These are phyloP conservation scores for Achatina immaculata DNA, from an alignment of 1,140 invertebrate species.

Conservation along the genomic window DNA sequence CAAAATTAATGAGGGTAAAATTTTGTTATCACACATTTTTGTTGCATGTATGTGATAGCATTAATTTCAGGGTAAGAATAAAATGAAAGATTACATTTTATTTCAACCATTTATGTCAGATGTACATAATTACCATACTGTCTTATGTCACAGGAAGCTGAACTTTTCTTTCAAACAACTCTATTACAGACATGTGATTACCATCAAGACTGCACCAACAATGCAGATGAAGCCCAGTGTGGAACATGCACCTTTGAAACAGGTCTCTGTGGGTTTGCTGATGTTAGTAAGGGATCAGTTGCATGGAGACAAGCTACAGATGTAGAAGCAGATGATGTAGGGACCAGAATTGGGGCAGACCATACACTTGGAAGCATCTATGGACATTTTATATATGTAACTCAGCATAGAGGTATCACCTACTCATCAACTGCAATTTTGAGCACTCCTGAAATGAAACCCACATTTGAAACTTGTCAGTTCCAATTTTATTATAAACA, in stretches of 20 bases:
- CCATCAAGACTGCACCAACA: conserved; percentile 59
- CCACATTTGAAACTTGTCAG: conserved; percentile 36
- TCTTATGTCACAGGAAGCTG: no score
- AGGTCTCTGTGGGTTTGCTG: conserved; percentile 56
- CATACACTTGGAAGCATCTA: conserved; percentile 74
- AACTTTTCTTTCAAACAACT: background rate
- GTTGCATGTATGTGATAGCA: no score
- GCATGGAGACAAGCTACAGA: conserved; percentile 62
- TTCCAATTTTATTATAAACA: conserved; percentile 38
- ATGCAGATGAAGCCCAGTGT: conserved; percentile 62
- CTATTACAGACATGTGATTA: conserved; percentile 61
- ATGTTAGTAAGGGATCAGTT: conserved; percentile 55
- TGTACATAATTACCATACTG: no score
- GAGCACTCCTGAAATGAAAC: background rate
- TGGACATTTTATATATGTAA: conserved; percentile 82
- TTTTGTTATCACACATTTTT: no score
- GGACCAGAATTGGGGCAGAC: conserved; percentile 73
- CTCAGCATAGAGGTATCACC: background rate
- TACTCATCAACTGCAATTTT: background rate
- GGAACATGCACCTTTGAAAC: conserved; percentile 66
- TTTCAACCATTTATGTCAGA: no score
- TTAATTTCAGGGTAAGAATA: no score
- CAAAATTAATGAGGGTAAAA: no score
- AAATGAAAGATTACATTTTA: no score
- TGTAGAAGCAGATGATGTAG: conserved; percentile 79